Base-by-base conservation (phyloP, 2,113 vertebrate species). In the Oryzias woworae region DNA sequence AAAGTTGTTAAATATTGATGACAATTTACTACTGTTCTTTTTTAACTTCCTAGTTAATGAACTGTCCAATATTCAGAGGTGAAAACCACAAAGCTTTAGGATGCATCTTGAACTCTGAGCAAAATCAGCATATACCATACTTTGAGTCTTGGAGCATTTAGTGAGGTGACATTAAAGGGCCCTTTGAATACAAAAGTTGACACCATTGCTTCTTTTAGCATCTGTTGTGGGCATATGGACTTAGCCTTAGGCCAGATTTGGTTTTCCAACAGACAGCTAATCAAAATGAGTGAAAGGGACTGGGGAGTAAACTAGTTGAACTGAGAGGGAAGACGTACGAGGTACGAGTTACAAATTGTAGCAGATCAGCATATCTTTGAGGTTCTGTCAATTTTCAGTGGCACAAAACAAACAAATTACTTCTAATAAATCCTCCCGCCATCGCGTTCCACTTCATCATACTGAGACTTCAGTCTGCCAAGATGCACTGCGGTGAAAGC, bases 251-350 rank as follows among this genome's bases (percentile, higher is more conserved):
- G 85, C 75, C 53, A 43, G 31, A 58, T 10, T 47, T 62, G 5
- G 15, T 78, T 77, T 80, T 28, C 5, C 55, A 66, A 58, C 55
- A 70, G 73, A 82, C 75, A 71, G 73, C 70, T 77, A 60, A 79
- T 83, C 75, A 75, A 68, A 75, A 73, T 83, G 78, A 80, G 52
- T 69, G 65, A 79, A 79, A 67, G 55, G 65, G 52, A 59, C 46
- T 58, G 13, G 42, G 54, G 46, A 46, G 36, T 73, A 66, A 77
- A 81, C 61, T 67, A 44, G 41, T 41, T 68, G 23, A 54, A n/a
- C 50, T 55, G 51, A 64, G 44, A 55, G 67, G 67, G 56, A 62
- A 45, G 53, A 58, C 60, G n/a, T n/a, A n/a, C n/a, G n/a, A n/a
- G n/a, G 62, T 55, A 53, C 17, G 0, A 62, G 60, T 56, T 64